A percentile compares a stretch with the other conserved stretches of the same genome.
phyloP scores from a whole-genome alignment of 2,888 invertebrate genomes.

The Chalcosyrphus nemorum region DNA sequence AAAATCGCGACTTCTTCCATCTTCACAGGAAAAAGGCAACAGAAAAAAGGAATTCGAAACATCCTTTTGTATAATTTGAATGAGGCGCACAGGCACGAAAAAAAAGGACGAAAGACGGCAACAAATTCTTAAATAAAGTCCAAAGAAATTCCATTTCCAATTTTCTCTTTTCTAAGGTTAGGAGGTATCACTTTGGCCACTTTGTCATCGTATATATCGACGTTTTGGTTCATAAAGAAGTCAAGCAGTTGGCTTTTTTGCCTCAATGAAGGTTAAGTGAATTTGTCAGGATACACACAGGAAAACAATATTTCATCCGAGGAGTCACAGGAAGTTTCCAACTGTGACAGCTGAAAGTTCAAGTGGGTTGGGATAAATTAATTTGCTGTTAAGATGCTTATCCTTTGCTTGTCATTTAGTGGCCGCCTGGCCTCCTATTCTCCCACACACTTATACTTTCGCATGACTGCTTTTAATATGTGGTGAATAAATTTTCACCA shows the following conservation, averaged over 20 bases:
- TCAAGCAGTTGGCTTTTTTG: constrained; percentile 30
- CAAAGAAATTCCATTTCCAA: constrained; percentile 11
- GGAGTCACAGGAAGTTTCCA: constrained; percentile 10
- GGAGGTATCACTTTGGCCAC: constrained; percentile 43
- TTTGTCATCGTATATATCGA: constrained; percentile 48
- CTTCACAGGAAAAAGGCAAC: background rate
- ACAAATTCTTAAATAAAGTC: constrained; percentile 9
- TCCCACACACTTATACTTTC: background rate
- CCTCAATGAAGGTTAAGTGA: constrained; percentile 49
- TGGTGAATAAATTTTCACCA: constrained; percentile 44
- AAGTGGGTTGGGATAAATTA: constrained; percentile 38
- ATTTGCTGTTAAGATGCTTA: constrained; percentile 39
- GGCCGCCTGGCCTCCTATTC: too few species aligned
- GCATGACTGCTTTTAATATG: constrained; percentile 19
- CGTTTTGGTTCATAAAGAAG: constrained; percentile 35
- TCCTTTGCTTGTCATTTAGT: constrained; percentile 36
- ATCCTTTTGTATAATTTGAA: constrained; percentile 43
- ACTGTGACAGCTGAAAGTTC: constrained; percentile 38
- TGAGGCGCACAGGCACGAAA: background rate
- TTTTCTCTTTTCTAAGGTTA: constrained; percentile 1
- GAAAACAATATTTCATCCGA: constrained; percentile 53
- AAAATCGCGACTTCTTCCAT: constrained; percentile 37
- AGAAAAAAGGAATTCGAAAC: constrained; percentile 6
- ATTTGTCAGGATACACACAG: constrained; percentile 63
- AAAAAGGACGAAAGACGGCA: background rate